Conservation (phyloP, 2,113 vertebrate genomes). For the Phasianus colchicus region DNA sequence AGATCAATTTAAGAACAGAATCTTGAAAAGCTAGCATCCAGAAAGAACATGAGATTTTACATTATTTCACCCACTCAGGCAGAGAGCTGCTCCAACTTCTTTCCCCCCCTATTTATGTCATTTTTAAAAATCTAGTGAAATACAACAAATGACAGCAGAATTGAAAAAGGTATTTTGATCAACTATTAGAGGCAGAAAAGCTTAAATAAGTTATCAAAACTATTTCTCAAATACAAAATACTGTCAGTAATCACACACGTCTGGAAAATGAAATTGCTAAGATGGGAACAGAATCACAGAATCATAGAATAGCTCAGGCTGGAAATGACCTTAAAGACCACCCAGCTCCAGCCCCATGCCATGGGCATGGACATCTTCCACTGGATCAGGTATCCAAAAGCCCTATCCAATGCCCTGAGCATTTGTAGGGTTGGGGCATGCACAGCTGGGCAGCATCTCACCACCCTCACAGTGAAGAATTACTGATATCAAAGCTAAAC, state of each 20-base stretch:
- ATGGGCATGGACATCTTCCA: not conserved
- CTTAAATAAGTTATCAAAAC: not conserved
- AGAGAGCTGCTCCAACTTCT: not conserved
- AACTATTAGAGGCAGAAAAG: not conserved
- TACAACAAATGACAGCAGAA: not conserved
- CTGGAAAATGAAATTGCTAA: not conserved
- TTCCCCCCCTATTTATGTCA: not conserved
- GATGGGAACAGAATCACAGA: not conserved
- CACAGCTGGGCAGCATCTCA: not conserved
- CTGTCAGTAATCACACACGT: not conserved
- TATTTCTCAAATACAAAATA: not conserved
- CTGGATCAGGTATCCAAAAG: not conserved
- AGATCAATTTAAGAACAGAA: not conserved
- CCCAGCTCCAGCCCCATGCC: not conserved
- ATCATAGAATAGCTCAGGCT: not conserved
- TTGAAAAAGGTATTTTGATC: not conserved
- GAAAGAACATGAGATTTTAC: rapidly evolving
- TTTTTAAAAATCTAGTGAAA: not conserved
- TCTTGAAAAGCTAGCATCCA: not conserved
- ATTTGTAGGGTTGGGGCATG: not conserved
- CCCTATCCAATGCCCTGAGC: not conserved
- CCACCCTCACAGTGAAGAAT: no score
- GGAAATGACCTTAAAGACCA: not conserved
- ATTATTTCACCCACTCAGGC: not conserved
- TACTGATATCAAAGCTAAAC: no score